Conservation (phyloP, 2,113 vertebrate genomes). For the Zapus hudsonius region DNA sequence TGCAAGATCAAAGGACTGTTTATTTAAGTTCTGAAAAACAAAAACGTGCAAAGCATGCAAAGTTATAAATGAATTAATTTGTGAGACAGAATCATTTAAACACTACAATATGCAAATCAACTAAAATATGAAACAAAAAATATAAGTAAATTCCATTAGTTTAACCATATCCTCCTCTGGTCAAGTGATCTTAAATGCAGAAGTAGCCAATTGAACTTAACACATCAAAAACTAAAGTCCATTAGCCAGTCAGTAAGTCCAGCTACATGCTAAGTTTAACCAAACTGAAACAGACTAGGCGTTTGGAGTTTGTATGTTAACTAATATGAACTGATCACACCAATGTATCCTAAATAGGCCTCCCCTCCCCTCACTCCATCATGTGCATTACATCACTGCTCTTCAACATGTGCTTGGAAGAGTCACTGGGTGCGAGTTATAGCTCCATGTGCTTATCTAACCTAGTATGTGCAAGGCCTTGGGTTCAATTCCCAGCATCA, state of each 20-base stretch:
- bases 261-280: conserved; percentile 17
- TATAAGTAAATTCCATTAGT: background rate
- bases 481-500: background rate
- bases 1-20: conserved; percentile 98
- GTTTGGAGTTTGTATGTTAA: background rate
- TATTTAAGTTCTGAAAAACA: conserved; percentile 96
- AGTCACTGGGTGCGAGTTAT: too few species aligned
- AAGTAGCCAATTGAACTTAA: background rate
- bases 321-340: background rate
- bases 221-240: conserved; percentile 22
- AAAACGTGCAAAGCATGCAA: background rate
- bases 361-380: background rate
- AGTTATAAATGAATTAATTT: conserved; percentile 58
- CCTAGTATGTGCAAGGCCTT: too few species aligned
- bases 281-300: background rate
- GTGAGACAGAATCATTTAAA: background rate
- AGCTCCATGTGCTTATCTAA: too few species aligned
- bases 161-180: background rate
- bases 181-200: background rate
- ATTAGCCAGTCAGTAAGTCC: background rate
- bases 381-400: conserved; percentile 30
- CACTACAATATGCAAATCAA: background rate
- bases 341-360: background rate
- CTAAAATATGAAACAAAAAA: conserved; percentile 29
- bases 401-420: background rate